These are phyloP conservation scores for Onthophagus sagittarius DNA, from an alignment of 2,888 invertebrate species.

Conservation along the genomic window DNA sequence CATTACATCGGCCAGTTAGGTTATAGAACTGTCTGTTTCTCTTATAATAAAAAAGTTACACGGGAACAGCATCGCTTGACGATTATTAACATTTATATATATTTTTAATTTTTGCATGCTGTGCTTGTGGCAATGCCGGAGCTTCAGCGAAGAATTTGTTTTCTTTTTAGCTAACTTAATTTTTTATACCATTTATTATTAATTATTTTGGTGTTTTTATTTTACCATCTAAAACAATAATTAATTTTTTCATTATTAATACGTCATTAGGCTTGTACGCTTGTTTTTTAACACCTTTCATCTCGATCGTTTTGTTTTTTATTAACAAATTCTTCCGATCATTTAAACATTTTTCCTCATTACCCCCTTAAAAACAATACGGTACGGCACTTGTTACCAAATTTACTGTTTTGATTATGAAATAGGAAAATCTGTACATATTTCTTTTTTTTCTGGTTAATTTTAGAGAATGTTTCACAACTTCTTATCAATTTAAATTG, in stretches of 20 bases:
- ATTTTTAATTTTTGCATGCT: conserved; percentile 28
- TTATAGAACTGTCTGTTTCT: conserved; percentile 4
- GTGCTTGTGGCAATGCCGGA: conserved; percentile 33
- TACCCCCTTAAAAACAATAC: conserved; percentile 36
- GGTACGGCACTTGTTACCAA: conserved; percentile 46
- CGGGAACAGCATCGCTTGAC: conserved; percentile 42
- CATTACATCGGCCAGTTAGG: conserved; percentile 7
- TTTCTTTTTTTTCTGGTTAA: not conserved
- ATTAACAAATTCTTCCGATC: conserved; percentile 44
- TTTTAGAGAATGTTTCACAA: not conserved
- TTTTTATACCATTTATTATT: not conserved
- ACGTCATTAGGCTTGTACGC: conserved; percentile 39
- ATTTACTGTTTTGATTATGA: conserved; percentile 18
- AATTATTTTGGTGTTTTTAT: conserved; percentile 18
- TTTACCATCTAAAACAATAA: conserved; percentile 16
- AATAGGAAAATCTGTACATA: not conserved
- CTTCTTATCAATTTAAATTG: not conserved
- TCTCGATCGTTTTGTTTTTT: conserved; percentile 32
- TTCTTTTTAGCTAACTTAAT: conserved; percentile 15
- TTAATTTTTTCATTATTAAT: conserved; percentile 6
- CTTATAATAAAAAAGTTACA: conserved; percentile 30
- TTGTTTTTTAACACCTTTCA: conserved; percentile 39
- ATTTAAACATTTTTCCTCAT: conserved; percentile 15
- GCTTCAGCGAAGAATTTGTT: conserved; percentile 26
- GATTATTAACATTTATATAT: conserved; percentile 32